Evolutionary conservation across 92 coral and sea anemone genomes (phyloP).

Genomic region (Pocillopora meandrina): DNA sequence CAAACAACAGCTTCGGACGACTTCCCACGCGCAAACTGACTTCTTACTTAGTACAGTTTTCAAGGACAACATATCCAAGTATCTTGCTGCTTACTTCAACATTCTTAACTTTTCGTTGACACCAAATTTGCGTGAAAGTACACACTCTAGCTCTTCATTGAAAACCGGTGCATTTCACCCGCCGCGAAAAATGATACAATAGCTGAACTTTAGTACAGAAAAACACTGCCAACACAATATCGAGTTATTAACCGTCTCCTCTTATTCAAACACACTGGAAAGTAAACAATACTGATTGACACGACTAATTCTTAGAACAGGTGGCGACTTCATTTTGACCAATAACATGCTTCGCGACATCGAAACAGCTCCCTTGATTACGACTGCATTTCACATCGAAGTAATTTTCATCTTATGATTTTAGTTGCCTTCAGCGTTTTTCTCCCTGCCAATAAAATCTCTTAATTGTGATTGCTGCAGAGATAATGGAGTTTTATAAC

Average conservation of each 20-base stretch:
- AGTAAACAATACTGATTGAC: constrained; percentile 65
- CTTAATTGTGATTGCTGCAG: constrained; percentile 59
- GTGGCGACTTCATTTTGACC: constrained; percentile 55
- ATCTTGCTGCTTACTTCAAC: not conserved
- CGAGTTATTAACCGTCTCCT: constrained; percentile 61
- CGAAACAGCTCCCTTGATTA: constrained; percentile 54
- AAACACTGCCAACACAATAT: constrained; percentile 36
- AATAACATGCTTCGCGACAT: constrained; percentile 43
- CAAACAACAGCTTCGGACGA: constrained; percentile 9
- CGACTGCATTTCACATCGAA: constrained; percentile 58
- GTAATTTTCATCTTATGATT: constrained; percentile 59
- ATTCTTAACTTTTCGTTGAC: not conserved
- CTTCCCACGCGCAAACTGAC: constrained; percentile 31
- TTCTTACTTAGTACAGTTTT: constrained; percentile 5
- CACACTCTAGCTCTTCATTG: not conserved
- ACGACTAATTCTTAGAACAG: constrained; percentile 53
- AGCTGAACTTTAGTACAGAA: not conserved
- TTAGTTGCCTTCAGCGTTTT: not conserved
- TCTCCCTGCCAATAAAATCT: constrained; percentile 28
- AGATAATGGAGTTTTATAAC: constrained; percentile 66
- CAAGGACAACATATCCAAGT: constrained; percentile 12
- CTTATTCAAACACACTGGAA: constrained; percentile 53
- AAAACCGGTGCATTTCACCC: not conserved
- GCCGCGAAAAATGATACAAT: not conserved
- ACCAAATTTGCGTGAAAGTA: not conserved